These are phyloP conservation scores for Lepidochitona cinerea DNA, from an alignment of 2,888 invertebrate species.

Conservation along the genomic window DNA sequence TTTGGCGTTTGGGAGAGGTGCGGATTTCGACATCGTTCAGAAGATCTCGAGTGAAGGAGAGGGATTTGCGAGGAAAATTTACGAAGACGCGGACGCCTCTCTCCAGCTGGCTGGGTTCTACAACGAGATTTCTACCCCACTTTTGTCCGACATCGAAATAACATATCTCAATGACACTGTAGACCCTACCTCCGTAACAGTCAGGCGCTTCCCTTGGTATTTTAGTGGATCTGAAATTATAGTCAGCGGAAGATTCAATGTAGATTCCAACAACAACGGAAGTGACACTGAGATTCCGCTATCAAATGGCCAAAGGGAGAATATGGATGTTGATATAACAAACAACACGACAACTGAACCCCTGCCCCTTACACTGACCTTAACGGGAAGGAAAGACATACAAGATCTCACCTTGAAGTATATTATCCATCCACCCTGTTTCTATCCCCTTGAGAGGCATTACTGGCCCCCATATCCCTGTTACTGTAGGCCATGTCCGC, in stretches of 20 bases:
- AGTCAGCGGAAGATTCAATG: slow-evolving; percentile 47
- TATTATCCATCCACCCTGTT: neutral
- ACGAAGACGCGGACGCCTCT: slow-evolving; percentile 81
- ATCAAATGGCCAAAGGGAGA: neutral
- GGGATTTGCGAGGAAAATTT: slow-evolving; percentile 81
- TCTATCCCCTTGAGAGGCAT: neutral
- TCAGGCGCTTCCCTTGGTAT: slow-evolving; percentile 31
- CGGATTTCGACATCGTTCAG: slow-evolving; percentile 49
- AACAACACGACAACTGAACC: neutral
- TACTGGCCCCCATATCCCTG: neutral
- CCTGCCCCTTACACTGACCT: too few relatives aligned
- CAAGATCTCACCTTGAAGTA: neutral
- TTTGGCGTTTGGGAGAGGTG: slow-evolving; percentile 48
- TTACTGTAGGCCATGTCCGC: neutral
- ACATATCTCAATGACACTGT: slow-evolving; percentile 72
- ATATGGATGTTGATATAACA: neutral
- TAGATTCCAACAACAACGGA: too few relatives aligned
- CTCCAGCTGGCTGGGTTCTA: slow-evolving; percentile 78
- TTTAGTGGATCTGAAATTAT: slow-evolving; percentile 52
- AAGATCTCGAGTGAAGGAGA: slow-evolving; percentile 75
- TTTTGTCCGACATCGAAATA: slow-evolving; percentile 79
- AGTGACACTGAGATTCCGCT: too few relatives aligned
- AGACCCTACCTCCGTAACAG: slow-evolving; percentile 39
- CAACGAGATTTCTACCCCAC: slow-evolving; percentile 79
- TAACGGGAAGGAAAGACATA: too few relatives aligned